Percentiles rank a stretch among this genome's conserved stretches.
phyloP scores from a whole-genome alignment of 37 sponge, comb jelly and placozoan species.

The Corticium candelabrum region DNA sequence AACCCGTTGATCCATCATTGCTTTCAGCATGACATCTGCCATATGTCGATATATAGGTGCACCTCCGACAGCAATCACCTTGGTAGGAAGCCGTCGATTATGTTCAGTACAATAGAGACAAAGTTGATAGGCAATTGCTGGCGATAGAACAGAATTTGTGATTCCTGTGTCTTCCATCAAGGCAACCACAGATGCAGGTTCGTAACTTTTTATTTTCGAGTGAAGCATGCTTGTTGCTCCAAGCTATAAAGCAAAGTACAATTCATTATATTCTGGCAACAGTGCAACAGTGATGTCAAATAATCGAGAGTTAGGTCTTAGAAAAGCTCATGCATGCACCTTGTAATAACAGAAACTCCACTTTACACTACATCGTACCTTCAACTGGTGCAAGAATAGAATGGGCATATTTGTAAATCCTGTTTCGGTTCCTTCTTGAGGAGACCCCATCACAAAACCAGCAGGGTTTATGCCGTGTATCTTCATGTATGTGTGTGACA shows the following conservation, averaged over 20 bases:
- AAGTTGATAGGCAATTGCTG: constrained; percentile 38
- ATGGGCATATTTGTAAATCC: constrained; percentile 21
- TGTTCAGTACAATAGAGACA: constrained; percentile 30
- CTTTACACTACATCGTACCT: constrained; percentile 3
- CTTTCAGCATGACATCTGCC: constrained; percentile 25
- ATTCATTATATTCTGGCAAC: too few relatives aligned
- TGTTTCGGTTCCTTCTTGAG: neutral
- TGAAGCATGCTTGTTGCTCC: constrained; percentile 39
- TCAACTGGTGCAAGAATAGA: neutral
- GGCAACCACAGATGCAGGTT: constrained; percentile 36
- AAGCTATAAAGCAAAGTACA: constrained; percentile 21
- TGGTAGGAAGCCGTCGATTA: constrained; percentile 25
- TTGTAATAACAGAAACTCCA: neutral
- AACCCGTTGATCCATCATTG: constrained; percentile 11
- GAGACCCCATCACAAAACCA: neutral
- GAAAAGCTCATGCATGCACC: too few relatives aligned
- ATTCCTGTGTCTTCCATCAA: constrained; percentile 22
- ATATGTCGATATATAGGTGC: constrained; percentile 46
- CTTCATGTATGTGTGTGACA: neutral
- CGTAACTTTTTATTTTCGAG: constrained; percentile 14
- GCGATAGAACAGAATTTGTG: constrained; percentile 40
- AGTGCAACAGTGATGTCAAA: too few relatives aligned
- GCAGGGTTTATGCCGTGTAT: neutral
- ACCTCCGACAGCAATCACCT: constrained; percentile 41
- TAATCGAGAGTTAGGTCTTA: too few relatives aligned